Base-by-base conservation (phyloP, 2,113 vertebrate genomes). In the Ictidomys tridecemlineatus region DNA sequence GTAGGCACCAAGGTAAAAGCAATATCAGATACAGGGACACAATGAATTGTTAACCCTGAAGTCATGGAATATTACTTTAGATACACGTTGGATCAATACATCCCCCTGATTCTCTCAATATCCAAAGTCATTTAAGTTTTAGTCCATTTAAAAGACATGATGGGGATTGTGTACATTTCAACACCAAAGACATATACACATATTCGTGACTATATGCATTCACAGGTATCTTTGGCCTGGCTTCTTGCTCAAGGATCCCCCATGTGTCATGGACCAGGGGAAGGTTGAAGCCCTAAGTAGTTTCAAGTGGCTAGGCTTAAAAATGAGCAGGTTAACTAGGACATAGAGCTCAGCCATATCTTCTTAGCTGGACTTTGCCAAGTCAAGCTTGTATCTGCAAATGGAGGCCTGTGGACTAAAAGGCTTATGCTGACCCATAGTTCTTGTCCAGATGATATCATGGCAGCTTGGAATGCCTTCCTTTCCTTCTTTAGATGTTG, bases 321-420 rank as follows among this genome's bases (percentile, higher is more conserved):
- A 69, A 79, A 30, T 69, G 10, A 72, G 3, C 1, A 37, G 0
- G 2, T 67, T 65, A 34, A 0, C n/a, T 20, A 28, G 67, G 51
- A 13, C 28, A 32, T 22, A 61, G 42, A 63, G 65, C 34, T 83
- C 13, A 61, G 2, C 24, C 13, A 2, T 63, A 0, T 84, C 17
- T 80, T 8, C 42, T 95, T 95, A 73, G 30, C 14, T 45, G 90
- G 91, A 39, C 12, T 65, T 97, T 77, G 8, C 9, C 22, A 85
- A 53, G 10, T 63, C 37, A 63, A 84, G 8, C 6, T 88, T 39
- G 51, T n/a, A 0, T 80, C 76, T 90, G 28, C 13, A 95, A 70
- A 83, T 58, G 34, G 11, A 42, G 82, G 8, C 37, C 32, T 45
- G 4, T 42, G 37, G 4, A 8, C 69, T 45, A 82, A 85, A n/a